Conservation (phyloP, 2,888 invertebrate genomes). For the Drosophila mettleri region DNA sequence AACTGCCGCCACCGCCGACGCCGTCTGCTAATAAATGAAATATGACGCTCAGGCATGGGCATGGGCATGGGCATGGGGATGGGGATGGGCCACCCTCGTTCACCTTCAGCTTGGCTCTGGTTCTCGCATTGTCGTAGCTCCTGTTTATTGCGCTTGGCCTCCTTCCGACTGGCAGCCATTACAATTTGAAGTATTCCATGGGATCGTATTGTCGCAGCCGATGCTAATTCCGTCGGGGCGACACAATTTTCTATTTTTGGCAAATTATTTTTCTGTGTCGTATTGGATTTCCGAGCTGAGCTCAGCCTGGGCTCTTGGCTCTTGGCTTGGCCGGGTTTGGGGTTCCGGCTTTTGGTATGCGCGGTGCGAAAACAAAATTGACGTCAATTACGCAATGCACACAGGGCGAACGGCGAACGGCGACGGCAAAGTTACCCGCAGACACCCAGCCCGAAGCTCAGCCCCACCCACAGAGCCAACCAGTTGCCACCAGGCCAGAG, state of each 20-base stretch:
- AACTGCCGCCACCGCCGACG: conserved; percentile 40
- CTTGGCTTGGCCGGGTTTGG: conserved; percentile 6
- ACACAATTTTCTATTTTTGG: conserved; percentile 81
- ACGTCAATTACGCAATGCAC: conserved; percentile 85
- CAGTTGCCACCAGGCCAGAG: conserved; percentile 62
- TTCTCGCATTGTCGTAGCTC: conserved; percentile 69
- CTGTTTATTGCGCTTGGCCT: conserved; percentile 71
- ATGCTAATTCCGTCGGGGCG: conserved; percentile 39
- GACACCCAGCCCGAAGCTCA: conserved; percentile 3
- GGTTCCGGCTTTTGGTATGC: conserved; percentile 70
- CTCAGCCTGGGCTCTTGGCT: conserved; percentile 5
- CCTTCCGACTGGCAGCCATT: conserved; percentile 55
- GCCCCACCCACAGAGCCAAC: conserved; percentile 20
- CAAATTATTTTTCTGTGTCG: conserved; percentile 77
- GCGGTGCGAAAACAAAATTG: conserved; percentile 86
- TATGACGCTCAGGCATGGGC: conserved; percentile 66
- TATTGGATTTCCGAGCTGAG: conserved; percentile 70
- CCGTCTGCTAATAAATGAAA: conserved; percentile 80
- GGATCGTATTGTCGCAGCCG: conserved; percentile 13
- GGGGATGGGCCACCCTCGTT: conserved; percentile 39
- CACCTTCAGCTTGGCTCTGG: conserved; percentile 13
- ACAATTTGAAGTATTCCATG: conserved; percentile 68
- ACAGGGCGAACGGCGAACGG: conserved; percentile 41
- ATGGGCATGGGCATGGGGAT: not conserved
- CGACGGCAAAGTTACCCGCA: conserved; percentile 13